These are phyloP conservation scores for Tryphoninae sp. DNA, from an alignment of 2,888 invertebrate species.

Conservation along the genomic window DNA sequence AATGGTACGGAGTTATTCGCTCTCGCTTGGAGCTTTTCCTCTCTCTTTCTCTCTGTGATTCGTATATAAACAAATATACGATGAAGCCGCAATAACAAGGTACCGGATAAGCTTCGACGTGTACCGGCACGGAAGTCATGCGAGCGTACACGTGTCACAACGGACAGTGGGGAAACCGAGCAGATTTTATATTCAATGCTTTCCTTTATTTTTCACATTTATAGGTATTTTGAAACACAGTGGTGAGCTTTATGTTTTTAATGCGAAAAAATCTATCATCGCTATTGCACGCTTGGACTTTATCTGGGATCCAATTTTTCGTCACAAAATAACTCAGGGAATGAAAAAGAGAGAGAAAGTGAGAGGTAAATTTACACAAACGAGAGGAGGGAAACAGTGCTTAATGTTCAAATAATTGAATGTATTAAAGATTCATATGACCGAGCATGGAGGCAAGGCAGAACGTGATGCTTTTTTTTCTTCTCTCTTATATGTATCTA, in stretches of 20 bases:
- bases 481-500: constrained; percentile 45
- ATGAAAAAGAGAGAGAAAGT: not conserved
- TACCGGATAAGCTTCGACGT: constrained; percentile 36
- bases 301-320: constrained; percentile 39
- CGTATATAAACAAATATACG: not conserved
- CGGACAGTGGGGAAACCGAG: not conserved
- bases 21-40: not conserved
- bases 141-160: constrained; percentile 9
- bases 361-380: not conserved
- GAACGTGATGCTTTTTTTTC: constrained; percentile 40
- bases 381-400: constrained; percentile 45
- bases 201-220: not conserved
- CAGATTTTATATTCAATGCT: constrained; percentile 28
- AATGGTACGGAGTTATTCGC: constrained; percentile 46
- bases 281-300: constrained; percentile 35
- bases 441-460: constrained; percentile 38
- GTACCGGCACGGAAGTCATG: constrained; percentile 5
- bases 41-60: not conserved
- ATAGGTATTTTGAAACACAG: not conserved
- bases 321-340: not conserved
- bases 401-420: constrained; percentile 75
- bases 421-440: constrained; percentile 69
- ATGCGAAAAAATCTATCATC: constrained; percentile 20
- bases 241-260: not conserved
- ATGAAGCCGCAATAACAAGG: constrained; percentile 36